Base-by-base conservation (phyloP, 2,888 invertebrate species). In the Lydus trimaculatus region DNA sequence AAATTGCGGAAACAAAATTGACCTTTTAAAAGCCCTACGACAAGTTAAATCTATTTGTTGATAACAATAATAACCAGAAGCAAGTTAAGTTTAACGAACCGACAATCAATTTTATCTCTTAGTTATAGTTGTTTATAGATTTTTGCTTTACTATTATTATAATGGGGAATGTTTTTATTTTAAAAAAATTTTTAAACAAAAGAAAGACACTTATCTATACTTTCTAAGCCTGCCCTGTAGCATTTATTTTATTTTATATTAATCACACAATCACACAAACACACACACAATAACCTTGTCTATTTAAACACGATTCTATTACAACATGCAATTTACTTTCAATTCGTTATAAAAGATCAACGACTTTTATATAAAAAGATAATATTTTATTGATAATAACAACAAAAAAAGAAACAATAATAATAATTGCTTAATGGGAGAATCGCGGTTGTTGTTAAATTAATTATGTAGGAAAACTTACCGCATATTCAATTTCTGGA, bases 401-500 rank as follows among this genome's bases (percentile, higher is more conserved):
- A 43, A 43, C 0, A 17, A 3, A 3, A 39, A 20, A 52, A n/a
- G n/a, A n/a, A n/a, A n/a, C n/a, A n/a, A n/a, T n/a, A n/a, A n/a
- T n/a, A n/a, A 52, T 52, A 52, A 23, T 52, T 52, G 23, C 23
- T 52, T 23, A 52, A 23, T 52, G 23, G 3, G 48, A 52, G 15
- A 15, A n/a, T n/a, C n/a, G n/a, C n/a, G n/a, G n/a, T n/a, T n/a
- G n/a, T n/a, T n/a, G n/a, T n/a, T n/a, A n/a, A n/a, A n/a, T n/a
- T n/a, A n/a, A n/a, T n/a, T n/a, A n/a, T n/a, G n/a, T n/a, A 17
- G 7, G 11, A 23, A 5, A 15, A 84, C 87, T 87, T 84, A 90
- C 91, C 83, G 87, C 87, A 78, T 83, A 84, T 77, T 90, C 89
- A 67, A 87, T 86, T 78, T 91, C 90, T 79, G 88, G 89, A 84